Base-by-base conservation (phyloP, 2,888 invertebrate genomes). In the Smittia aterrima region DNA sequence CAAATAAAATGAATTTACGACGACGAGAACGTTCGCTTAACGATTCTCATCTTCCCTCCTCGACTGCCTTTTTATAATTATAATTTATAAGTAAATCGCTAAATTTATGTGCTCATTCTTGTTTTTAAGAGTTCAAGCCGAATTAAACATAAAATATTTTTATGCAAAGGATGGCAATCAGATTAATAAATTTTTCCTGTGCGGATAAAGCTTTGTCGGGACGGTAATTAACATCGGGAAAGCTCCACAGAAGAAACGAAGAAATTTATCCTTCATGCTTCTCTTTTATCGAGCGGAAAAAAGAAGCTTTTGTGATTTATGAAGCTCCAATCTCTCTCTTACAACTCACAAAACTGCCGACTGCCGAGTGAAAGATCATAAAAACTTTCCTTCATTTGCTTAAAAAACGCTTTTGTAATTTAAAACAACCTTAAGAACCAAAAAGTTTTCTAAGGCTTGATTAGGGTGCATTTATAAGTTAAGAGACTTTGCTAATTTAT, bases 11-110 rank as follows among this genome's bases (percentile, higher is more conserved):
- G n/a, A 47, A 47, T 47, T 47, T 47, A 47, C 47, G 47, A 47
- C n/a, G n/a, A 9, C 32, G 47, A 47, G 11, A 16, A 47, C 11
- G 38, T 47, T 47, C n/a, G 47, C 16, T 47, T n/a, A 47, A 47
- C 16, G 47, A 47, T 47, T 47, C 47, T 47, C 47, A 32, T 16
- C 47, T 47, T 47, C 16, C 11, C 38, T 47, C 11, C 47, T 47
- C 47, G 9, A 2, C 47, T 47, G 2, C 16, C 11, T 1, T 22
- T 58, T 9, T 9, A 22, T 22, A 58, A 58, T 58, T 58, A 58
- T 58, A 58, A 58, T 58, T 58, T 58, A 58, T 58, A 18, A 18
- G 18, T 58, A 18, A 47, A 58, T 58, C 58, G 22, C 58, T 18
- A 22, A 22, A 58, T 58, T 58, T 58, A 58, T 58, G 58, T 18